Evolutionary conservation across 1,140 invertebrate species (phyloP).

Genomic region (Drosophila yakuba): DNA sequence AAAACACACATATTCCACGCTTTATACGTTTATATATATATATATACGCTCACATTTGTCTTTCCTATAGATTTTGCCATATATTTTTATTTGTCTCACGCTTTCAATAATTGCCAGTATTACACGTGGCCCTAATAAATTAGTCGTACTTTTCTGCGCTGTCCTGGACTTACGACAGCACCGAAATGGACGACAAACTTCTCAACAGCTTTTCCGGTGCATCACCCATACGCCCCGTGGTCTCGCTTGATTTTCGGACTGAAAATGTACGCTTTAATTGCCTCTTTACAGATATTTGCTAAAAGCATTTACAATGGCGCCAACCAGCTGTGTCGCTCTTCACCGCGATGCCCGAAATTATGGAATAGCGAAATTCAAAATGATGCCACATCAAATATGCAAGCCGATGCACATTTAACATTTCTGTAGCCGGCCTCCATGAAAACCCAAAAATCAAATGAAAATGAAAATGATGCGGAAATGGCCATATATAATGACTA

Average conservation of each 20-base stretch:
- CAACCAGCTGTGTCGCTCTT: constrained; percentile 49
- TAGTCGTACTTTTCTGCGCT: constrained; percentile 29
- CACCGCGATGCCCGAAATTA: constrained; percentile 53
- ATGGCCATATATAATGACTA: constrained; percentile 45
- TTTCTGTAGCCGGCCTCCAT: background rate
- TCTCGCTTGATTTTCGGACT: constrained; percentile 6
- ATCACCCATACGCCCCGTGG: constrained; percentile 54
- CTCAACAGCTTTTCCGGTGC: constrained; percentile 20
- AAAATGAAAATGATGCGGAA: constrained; percentile 61
- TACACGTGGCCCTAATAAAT: constrained; percentile 81
- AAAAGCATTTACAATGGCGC: constrained; percentile 53
- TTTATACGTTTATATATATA: constrained; percentile 11
- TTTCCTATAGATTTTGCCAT: constrained; percentile 60
- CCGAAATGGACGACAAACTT: constrained; percentile 35
- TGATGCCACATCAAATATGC: constrained; percentile 51
- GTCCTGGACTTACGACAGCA: constrained; percentile 6
- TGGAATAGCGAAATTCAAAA: constrained; percentile 45
- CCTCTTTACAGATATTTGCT: constrained; percentile 62
- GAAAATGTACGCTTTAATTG: constrained; percentile 45
- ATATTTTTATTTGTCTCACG: constrained; percentile 82
- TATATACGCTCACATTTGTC: constrained; percentile 16
- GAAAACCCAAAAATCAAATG: constrained; percentile 52
- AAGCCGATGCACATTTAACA: constrained; percentile 22
- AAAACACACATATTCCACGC: constrained; percentile 18
- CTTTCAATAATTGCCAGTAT: constrained; percentile 81